These are phyloP conservation scores for Drosophila trapezifrons DNA, from an alignment of 1,140 invertebrate genomes.

Conservation along the genomic window DNA sequence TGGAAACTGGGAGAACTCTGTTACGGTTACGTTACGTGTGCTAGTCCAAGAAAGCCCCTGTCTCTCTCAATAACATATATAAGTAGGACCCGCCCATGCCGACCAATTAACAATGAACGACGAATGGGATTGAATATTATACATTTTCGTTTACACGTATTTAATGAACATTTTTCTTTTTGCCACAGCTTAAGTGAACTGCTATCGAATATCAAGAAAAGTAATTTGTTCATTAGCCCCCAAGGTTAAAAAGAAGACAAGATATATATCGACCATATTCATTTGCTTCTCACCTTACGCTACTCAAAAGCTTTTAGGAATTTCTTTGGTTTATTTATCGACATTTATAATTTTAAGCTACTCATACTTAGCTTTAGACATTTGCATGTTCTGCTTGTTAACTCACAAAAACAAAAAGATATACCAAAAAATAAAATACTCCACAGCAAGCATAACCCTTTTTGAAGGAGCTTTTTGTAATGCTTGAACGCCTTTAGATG, in stretches of 20 bases:
- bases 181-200: conserved; percentile 60
- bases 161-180: conserved; percentile 84
- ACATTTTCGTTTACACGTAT: conserved; percentile 85
- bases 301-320: conserved; percentile 39
- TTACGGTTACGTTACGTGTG: conserved; percentile 67
- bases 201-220: conserved; percentile 59
- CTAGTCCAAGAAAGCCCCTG: conserved; percentile 52
- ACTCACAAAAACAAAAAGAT: conserved; percentile 33
- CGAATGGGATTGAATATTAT: conserved; percentile 85
- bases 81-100: conserved; percentile 46
- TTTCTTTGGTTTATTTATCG: conserved; percentile 39
- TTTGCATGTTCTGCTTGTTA: conserved; percentile 73
- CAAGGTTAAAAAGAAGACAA: conserved; percentile 35
- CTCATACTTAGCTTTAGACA: conserved; percentile 60
- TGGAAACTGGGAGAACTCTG: conserved; percentile 46
- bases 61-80: conserved; percentile 6
- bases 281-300: conserved; percentile 64
- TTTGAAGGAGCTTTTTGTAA: conserved; percentile 63
- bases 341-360: conserved; percentile 47
- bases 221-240: conserved; percentile 78
- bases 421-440: conserved; percentile 30
- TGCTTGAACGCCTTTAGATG: conserved; percentile 65
- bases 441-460: conserved; percentile 29
- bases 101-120: conserved; percentile 60
- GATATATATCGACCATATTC: conserved; percentile 44